phyloP scores from a whole-genome alignment of 2,888 invertebrate species.

The Zygaena filipendulae region DNA sequence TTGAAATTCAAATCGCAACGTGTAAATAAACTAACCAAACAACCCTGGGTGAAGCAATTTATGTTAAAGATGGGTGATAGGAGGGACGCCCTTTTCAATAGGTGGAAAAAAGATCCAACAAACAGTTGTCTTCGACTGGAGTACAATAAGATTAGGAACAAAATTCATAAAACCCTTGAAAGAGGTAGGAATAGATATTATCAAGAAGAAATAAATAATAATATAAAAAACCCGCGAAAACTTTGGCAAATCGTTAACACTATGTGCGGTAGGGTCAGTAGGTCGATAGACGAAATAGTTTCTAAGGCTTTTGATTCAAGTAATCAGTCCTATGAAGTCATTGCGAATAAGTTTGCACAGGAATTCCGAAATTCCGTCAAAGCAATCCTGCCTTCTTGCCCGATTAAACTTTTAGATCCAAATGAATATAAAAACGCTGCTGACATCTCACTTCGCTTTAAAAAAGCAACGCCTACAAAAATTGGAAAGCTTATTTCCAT shows the following conservation, averaged over 20 bases:
- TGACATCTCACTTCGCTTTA: slow-evolving; percentile 2
- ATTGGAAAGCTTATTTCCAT: slow-evolving; percentile 10
- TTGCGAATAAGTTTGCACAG: slow-evolving; percentile 6
- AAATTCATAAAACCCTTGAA: slow-evolving; percentile 2
- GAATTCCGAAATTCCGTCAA: slow-evolving; percentile 7
- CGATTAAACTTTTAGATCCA: slow-evolving; percentile 1
- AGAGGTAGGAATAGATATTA: slow-evolving; percentile 2
- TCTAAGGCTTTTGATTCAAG: slow-evolving; percentile 9
- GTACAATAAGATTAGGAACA: slow-evolving; percentile 3
- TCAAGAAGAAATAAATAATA: slow-evolving; percentile 1
- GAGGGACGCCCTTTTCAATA: background rate
- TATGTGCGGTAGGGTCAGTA: slow-evolving; percentile 2
- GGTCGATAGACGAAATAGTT: slow-evolving; percentile 5
- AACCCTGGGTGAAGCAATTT: slow-evolving; percentile 1
- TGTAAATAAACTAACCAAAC: background rate
- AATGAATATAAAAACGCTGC: slow-evolving; percentile 3
- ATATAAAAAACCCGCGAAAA: slow-evolving; percentile 1
- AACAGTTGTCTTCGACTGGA: background rate
- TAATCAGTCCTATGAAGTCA: slow-evolving; percentile 1
- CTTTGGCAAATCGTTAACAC: slow-evolving; percentile 1
- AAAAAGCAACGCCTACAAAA: slow-evolving; percentile 2
- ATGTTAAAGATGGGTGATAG: background rate
- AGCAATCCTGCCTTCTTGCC: slow-evolving; percentile 2
- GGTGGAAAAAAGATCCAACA: slow-evolving; percentile 3
- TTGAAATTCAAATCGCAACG: background rate